Evolutionary conservation across 1,140 invertebrate genomes (phyloP).

Genomic region (Trichonephila clavata): DNA sequence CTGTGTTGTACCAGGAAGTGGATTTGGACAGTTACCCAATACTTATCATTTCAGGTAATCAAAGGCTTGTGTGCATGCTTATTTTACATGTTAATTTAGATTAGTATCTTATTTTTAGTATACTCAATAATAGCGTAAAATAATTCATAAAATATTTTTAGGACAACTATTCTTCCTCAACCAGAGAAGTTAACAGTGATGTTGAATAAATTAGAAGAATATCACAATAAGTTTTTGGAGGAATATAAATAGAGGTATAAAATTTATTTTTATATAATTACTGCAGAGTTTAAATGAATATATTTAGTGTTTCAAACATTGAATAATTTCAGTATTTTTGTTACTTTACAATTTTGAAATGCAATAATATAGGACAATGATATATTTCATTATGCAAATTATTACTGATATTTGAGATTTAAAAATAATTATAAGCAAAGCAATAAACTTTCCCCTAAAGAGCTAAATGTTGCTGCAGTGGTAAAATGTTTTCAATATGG

Average conservation of each 20-base stretch:
- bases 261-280: too few relatives aligned
- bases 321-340: too few relatives aligned
- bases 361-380: too few relatives aligned
- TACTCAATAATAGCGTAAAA: neutral
- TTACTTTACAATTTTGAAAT: too few relatives aligned
- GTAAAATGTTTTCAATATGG: too few relatives aligned
- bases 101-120: neutral
- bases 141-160: neutral
- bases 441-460: too few relatives aligned
- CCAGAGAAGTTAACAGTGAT: conserved; percentile 43
- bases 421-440: too few relatives aligned
- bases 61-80: neutral
- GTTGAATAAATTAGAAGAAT: conserved; percentile 60
- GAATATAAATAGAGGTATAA: conserved; percentile 65
- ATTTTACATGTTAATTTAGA: neutral
- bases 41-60: conserved; percentile 95
- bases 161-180: conserved; percentile 81
- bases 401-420: too few relatives aligned
- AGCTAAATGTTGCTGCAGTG: too few relatives aligned
- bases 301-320: too few relatives aligned
- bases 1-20: conserved; percentile 94
- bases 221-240: conserved; percentile 42
- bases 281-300: too few relatives aligned
- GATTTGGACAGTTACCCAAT: conserved; percentile 95
- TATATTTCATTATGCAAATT: too few relatives aligned